Conservation (phyloP, 2,797 vertebrate species). For the Acipenser oxyrinchus region DNA sequence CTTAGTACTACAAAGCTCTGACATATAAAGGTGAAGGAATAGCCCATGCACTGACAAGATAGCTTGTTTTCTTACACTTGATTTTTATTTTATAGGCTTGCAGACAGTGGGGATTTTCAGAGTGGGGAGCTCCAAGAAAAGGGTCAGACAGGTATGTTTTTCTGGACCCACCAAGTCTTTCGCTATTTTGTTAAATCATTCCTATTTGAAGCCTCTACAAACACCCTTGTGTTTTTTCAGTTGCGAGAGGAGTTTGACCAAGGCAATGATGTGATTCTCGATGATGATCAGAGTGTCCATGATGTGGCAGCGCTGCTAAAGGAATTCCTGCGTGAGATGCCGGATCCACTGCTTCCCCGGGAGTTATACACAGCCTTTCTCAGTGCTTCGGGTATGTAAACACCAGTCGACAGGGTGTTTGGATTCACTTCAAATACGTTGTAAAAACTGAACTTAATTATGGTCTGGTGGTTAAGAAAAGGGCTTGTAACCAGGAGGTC, state of each 20-base stretch:
- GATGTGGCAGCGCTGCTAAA: slow-evolving; percentile 87
- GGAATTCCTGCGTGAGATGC: slow-evolving; percentile 81
- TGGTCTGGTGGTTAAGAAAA: no score
- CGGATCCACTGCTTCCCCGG: slow-evolving; percentile 73
- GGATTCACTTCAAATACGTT: neutral
- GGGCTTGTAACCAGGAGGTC: no score
- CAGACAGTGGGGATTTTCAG: slow-evolving; percentile 56
- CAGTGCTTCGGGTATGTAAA: slow-evolving; percentile 45
- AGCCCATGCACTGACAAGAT: no score
- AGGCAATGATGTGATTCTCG: slow-evolving; percentile 70
- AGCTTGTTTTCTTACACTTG: neutral
- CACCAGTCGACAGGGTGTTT: neutral
- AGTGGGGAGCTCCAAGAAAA: slow-evolving; percentile 43
- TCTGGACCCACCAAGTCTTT: neutral
- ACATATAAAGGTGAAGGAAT: no score
- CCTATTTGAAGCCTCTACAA: neutral
- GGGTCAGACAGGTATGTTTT: slow-evolving; percentile 1
- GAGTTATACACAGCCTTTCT: slow-evolving; percentile 84
- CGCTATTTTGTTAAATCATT: neutral
- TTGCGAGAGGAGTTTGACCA: slow-evolving; percentile 78
- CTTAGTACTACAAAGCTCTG: no score
- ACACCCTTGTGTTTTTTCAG: slow-evolving; percentile 46
- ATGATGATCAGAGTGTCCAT: slow-evolving; percentile 77
- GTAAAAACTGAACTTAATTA: no score
- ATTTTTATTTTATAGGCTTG: slow-evolving; percentile 45